Evolutionary conservation across 2,113 vertebrate species (phyloP).

Genomic region (Neotoma lepida): DNA sequence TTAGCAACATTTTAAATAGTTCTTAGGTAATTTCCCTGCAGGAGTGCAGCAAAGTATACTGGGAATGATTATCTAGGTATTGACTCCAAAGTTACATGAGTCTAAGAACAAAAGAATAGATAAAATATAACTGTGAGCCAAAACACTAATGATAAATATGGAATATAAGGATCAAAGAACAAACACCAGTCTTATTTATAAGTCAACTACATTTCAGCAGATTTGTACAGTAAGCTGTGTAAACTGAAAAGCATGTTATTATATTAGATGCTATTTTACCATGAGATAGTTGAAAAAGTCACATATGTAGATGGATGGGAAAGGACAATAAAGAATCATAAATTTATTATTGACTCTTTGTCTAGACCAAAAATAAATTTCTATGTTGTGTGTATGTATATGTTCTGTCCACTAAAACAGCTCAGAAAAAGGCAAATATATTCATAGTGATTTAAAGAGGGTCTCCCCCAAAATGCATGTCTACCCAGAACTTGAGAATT

Average conservation of each 20-base stretch:
- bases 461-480: neutral
- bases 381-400: neutral
- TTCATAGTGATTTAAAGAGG: neutral
- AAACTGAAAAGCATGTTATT: neutral
- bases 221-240: neutral
- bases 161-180: neutral
- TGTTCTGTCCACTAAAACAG: neutral
- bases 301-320: neutral
- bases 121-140: neutral
- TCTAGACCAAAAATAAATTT: neutral
- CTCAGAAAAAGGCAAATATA: neutral
- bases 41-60: neutral
- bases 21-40: neutral
- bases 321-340: neutral
- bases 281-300: neutral
- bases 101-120: neutral
- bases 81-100: conserved; percentile 34
- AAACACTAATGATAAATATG: neutral
- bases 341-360: neutral
- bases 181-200: neutral
- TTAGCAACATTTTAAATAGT: neutral
- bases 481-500: neutral
- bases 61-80: neutral
- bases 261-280: neutral
- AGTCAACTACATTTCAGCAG: neutral